A percentile compares a stretch with the other conserved stretches of the same genome.
Conservation (phyloP, 2,113 vertebrate species). For the Poeciliopsis turrubarensis region DNA sequence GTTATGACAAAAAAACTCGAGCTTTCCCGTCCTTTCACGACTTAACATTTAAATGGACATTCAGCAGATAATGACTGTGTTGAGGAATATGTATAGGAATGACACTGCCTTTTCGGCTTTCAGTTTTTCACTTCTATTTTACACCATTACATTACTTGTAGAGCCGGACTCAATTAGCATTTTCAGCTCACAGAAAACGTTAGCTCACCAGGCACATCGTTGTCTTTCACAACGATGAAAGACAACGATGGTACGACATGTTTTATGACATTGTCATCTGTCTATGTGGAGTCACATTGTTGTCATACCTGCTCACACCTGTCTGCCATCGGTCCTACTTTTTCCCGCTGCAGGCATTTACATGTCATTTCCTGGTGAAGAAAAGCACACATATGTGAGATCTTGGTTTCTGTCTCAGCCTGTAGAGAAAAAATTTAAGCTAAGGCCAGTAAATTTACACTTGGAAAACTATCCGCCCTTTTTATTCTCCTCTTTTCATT, state of each 20-base stretch:
- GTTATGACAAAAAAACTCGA: background rate
- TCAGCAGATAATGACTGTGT: background rate
- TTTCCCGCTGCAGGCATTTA: too few species aligned
- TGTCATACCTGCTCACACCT: too few species aligned
- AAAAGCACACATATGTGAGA: too few species aligned
- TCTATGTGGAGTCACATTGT: too few species aligned
- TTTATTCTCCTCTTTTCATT: background rate
- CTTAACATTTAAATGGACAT: constrained; percentile 1
- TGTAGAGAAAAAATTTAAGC: too few species aligned
- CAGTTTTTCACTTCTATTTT: background rate
- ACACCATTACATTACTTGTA: background rate
- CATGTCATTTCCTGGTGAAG: too few species aligned
- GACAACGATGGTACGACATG: too few species aligned
- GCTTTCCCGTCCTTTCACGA: background rate
- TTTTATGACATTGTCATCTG: background rate
- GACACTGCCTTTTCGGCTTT: background rate
- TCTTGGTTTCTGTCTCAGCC: too few species aligned
- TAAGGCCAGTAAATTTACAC: background rate
- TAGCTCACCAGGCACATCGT: background rate
- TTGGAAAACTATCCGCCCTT: background rate
- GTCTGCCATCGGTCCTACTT: too few species aligned
- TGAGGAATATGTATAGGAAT: background rate
- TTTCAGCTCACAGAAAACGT: background rate
- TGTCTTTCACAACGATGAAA: background rate
- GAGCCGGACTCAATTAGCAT: background rate